A percentile compares a stretch with the other conserved stretches of the same genome.
Evolutionary conservation across 2,888 invertebrate species (phyloP).

Genomic region (Malacosoma neustria): DNA sequence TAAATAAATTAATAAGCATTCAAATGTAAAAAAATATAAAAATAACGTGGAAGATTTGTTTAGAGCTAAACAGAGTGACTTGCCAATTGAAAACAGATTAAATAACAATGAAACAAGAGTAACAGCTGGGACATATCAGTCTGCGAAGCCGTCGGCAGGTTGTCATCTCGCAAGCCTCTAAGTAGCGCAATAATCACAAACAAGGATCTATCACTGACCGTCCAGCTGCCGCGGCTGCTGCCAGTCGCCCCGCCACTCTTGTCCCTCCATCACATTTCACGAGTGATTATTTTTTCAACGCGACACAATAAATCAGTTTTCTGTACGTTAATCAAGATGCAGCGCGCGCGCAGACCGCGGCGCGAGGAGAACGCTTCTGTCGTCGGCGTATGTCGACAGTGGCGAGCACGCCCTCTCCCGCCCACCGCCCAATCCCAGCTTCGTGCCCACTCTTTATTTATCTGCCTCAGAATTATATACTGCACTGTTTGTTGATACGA

Average conservation of each 20-base stretch:
- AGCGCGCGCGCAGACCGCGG: slow-evolving; percentile 53
- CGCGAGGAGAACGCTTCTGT: slow-evolving; percentile 80
- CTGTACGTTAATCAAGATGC: slow-evolving; percentile 54
- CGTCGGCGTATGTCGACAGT: slow-evolving; percentile 80
- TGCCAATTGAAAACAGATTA: no score
- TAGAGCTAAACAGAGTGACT: no score
- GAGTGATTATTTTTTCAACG: slow-evolving; percentile 70
- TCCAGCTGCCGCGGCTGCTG: slow-evolving; percentile 58
- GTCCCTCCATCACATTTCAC: slow-evolving; percentile 66
- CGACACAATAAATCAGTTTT: slow-evolving; percentile 71
- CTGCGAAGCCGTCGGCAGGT: slow-evolving; percentile 8
- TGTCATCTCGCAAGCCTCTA: slow-evolving; percentile 1
- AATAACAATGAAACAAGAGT: no score
- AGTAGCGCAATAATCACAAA: slow-evolving; percentile 20
- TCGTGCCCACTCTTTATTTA: slow-evolving; percentile 35
- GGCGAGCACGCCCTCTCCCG: slow-evolving; percentile 31
- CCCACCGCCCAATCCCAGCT: slow-evolving; percentile 47
- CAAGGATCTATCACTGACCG: slow-evolving; percentile 52
- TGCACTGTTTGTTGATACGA: slow-evolving; percentile 29
- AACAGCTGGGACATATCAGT: not conserved
- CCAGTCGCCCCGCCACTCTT: slow-evolving; percentile 68
- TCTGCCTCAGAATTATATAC: slow-evolving; percentile 45
- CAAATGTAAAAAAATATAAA: no score
- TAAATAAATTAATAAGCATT: no score
- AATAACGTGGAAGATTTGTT: no score